Evolutionary conservation across 2,888 invertebrate genomes (phyloP).

Genomic region (Leucophenga montana): DNA sequence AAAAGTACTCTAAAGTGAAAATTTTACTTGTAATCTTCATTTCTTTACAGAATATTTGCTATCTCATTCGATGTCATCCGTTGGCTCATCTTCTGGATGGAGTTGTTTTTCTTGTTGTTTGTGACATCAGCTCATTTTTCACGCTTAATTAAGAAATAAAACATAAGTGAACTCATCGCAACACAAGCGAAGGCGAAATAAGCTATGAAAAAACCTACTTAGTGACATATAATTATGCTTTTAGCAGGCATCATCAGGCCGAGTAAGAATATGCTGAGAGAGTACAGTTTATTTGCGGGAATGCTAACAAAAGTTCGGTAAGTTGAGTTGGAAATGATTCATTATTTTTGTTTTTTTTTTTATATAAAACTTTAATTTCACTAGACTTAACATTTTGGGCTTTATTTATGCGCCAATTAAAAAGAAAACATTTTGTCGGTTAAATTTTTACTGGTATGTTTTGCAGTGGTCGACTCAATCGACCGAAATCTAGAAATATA

Average conservation of each 20-base stretch:
- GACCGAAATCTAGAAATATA: too few species aligned
- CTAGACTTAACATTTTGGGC: too few species aligned
- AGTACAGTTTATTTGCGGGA: not conserved
- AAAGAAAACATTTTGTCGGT: too few species aligned
- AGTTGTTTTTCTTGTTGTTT: not conserved
- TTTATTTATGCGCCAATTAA: too few species aligned
- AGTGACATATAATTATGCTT: slow-evolving; percentile 23
- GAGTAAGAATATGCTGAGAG: not conserved
- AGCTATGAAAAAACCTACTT: not conserved
- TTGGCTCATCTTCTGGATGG: not conserved
- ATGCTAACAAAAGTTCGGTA: not conserved
- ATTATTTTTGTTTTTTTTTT: too few species aligned
- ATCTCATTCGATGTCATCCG: not conserved
- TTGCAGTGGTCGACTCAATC: too few species aligned
- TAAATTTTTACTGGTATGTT: too few species aligned
- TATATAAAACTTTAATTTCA: too few species aligned
- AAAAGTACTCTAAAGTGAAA: not conserved
- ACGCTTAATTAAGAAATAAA: slow-evolving; percentile 29
- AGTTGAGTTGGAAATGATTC: not conserved
- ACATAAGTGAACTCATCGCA: slow-evolving; percentile 1
- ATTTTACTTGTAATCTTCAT: slow-evolving; percentile 6
- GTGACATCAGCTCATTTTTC: slow-evolving; percentile 28
- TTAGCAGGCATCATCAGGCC: slow-evolving; percentile 4
- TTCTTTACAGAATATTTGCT: not conserved
- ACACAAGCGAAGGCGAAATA: not conserved